Conservation (phyloP, 2,113 vertebrate species). For the Machaerirhynchus nigripectus region DNA sequence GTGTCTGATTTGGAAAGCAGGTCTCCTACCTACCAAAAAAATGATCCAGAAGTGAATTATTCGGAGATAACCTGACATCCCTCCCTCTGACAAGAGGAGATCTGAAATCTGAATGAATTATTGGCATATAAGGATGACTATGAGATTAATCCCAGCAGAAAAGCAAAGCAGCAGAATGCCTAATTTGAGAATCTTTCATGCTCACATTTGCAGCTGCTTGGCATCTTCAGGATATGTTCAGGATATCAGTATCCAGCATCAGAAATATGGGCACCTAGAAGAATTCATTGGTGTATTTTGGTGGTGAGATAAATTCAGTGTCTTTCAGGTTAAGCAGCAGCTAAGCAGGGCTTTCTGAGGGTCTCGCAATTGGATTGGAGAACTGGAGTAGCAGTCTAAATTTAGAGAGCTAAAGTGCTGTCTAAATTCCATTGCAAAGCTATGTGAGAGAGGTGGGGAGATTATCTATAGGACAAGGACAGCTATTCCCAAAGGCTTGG, state of each 20-base stretch:
- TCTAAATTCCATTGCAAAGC: background rate
- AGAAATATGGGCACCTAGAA: background rate
- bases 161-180: background rate
- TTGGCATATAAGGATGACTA: background rate
- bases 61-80: background rate
- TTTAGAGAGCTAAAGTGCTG: background rate
- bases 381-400: background rate
- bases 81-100: background rate
- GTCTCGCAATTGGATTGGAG: conserved; percentile 1
- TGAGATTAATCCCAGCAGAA: background rate
- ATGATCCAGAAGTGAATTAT: background rate
- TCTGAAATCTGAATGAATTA: background rate
- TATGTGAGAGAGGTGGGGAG: background rate
- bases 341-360: conserved; percentile 14
- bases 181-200: background rate
- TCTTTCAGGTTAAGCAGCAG: background rate
- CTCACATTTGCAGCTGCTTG: background rate
- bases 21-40: background rate
- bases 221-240: background rate
- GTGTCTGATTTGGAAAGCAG: background rate
- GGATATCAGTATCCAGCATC: background rate
- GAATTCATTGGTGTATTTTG: background rate
- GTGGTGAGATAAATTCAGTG: background rate
- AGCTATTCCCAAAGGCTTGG: background rate
- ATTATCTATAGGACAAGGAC: background rate